Percentiles rank a stretch among this genome's conserved stretches.
Evolutionary conservation across 1,140 invertebrate species (phyloP).

Genomic region (Drosophila suzukii): DNA sequence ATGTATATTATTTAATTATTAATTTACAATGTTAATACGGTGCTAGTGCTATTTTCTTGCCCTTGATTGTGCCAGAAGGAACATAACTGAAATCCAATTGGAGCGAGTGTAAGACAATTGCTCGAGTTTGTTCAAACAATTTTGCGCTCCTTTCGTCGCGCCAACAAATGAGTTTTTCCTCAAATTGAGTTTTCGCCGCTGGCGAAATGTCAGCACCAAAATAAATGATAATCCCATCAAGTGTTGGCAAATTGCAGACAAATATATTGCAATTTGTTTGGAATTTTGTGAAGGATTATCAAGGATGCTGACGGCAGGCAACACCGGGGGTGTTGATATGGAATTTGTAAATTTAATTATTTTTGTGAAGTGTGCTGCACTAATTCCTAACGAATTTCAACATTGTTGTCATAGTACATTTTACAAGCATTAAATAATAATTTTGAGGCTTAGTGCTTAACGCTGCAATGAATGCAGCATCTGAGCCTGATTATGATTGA

Average conservation of each 20-base stretch:
- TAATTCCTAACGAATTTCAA: background rate
- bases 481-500: no score
- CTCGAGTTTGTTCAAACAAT: constrained; percentile 30
- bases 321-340: constrained; percentile 2
- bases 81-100: constrained; percentile 44
- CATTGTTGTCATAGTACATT: background rate
- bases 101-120: constrained; percentile 47
- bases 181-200: constrained; percentile 46
- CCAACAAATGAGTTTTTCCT: constrained; percentile 39
- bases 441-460: no score
- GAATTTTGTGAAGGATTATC: constrained; percentile 33
- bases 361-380: background rate
- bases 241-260: constrained; percentile 26
- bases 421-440: background rate
- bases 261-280: constrained; percentile 41
- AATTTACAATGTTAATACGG: no score
- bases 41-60: background rate
- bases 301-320: background rate
- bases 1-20: no score
- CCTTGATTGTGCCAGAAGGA: background rate
- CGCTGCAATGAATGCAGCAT: no score
- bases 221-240: constrained; percentile 53
- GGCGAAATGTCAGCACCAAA: constrained; percentile 48
- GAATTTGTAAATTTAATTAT: constrained; percentile 24
- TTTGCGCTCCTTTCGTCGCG: constrained; percentile 26